Base-by-base conservation (phyloP, 2,888 invertebrate genomes). In the Apotomis betuletana region DNA sequence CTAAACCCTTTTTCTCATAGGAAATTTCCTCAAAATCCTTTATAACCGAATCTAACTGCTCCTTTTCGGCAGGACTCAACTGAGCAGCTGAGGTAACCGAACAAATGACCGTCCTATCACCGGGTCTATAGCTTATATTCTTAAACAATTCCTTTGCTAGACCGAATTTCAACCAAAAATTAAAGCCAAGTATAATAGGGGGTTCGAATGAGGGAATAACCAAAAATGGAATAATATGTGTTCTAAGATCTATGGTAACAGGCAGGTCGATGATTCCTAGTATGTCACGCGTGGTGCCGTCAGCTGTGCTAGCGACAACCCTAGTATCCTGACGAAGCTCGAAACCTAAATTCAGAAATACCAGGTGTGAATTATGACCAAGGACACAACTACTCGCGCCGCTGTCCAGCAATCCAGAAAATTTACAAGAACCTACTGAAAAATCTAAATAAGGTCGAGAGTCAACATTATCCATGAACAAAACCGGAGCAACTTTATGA, bases 351-450 rank as follows among this genome's bases (percentile, higher is more conserved):
- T 67, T n/a, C 5, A 51, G 12, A 67, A 67, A 67, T 13, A n/a
- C 4, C 1, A 9, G 0, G 41, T 67, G 59, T 5, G 3, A 5
- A 41, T 67, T 41, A 0, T 51, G 51, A 38, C 67, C 67, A 10
- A 67, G 13, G 12, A 67, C 67, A 49, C 67, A 67, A 12, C 38
- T 51, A 12, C 51, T 59, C 1, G 67, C 67, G 27, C 67, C 67
- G 59, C 67, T 67, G 12, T 67, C 67, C 51, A 67, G 41, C 38
- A 67, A 67, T 12, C 67, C 67, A 3, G 58, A 51, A 51, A 51
- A 51, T 5, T 36, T 13, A 4, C 5, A 3, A 13, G 51, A 38
- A 6, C 13, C 12, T 2, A 67, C 67, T 12, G 36, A 36, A 38
- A 67, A 67, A 5, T 36, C 49, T 12, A 67, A 38, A 38, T 51